A percentile compares a stretch with the other conserved stretches of the same genome.
These are phyloP conservation scores for Cydia splendana DNA, from an alignment of 1,140 invertebrate genomes.

Conservation along the genomic window DNA sequence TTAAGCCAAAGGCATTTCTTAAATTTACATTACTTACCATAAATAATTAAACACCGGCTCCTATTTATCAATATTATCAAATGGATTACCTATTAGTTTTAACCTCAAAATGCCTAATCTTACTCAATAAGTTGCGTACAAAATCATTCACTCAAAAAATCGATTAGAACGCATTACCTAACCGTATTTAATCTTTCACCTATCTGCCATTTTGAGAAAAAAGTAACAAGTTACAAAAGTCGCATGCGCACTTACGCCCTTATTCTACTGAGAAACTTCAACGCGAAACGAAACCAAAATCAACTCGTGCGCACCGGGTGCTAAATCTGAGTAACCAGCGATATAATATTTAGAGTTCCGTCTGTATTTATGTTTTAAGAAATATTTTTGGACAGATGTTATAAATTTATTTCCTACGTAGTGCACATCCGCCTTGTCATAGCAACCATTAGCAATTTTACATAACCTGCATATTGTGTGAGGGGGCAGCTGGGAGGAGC, in stretches of 20 bases:
- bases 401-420: too few species aligned
- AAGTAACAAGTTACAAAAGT: not conserved
- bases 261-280: not conserved
- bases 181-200: not conserved
- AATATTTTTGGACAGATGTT: too few species aligned
- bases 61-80: too few species aligned
- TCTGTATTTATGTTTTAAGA: too few species aligned
- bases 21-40: too few species aligned
- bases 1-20: too few species aligned
- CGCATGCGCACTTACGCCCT: not conserved
- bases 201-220: not conserved
- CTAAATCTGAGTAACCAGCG: conserved; percentile 15
- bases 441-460: too few species aligned
- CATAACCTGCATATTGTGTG: too few species aligned
- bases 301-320: conserved; percentile 22
- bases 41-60: too few species aligned
- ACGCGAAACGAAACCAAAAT: conserved; percentile 10
- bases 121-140: not conserved
- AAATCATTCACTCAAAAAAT: not conserved
- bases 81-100: too few species aligned
- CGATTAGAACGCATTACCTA: not conserved
- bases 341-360: conserved; percentile 11
- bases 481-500: too few species aligned
- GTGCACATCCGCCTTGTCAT: too few species aligned
- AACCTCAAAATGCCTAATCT: not conserved